Evolutionary conservation across 2,888 invertebrate species (phyloP), one percentile per base, ranked within the genome.

Genomic region (Eupithecia subumbrata): DNA sequence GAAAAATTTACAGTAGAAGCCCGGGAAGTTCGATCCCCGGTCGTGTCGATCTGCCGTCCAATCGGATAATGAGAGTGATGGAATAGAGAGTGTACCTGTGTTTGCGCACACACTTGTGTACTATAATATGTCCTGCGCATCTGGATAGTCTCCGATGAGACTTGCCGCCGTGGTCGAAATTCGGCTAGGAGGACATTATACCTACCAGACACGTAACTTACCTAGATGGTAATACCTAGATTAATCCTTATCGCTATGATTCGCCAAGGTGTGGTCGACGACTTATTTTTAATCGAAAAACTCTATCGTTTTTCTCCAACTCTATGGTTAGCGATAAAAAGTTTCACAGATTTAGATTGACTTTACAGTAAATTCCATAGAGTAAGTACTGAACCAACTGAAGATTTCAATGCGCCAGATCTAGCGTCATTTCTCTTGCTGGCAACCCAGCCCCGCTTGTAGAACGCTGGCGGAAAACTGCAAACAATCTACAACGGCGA

Each of bases 391-490:
- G n/a, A n/a, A 48, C 22, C 22, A 56, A 22, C 22, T 56, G n/a
- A 52, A 52, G n/a, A n/a, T 11, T 3, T 52, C 0, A 56, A 56
- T 22, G 4, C 22, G 60, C 60, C 14, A 5, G 25, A 60, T 25
- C n/a, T 60, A 60, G 60, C 60, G 60, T 5, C 5, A n/a, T 37
- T 12, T n/a, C 5, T 12, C 18, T 40, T 9, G 66, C 66, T 67
- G 66, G 66, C 34, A 67, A 40, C 40, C 34, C 66, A 67, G 37
- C 40, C 37, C n/a, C 66, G 34, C 37, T 67, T 37, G 71, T 73
- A 76, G 69, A 74, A 69, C 64, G 76, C 69, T 71, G 56, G 64
- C 76, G 73, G 73, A 76, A 76, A 76, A 76, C 73, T 72, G 76
- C 76, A 76, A 76, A 74, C 76, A 76, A 74, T 72, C 73, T 76